Percentiles rank a stretch among this genome's conserved stretches.
These are phyloP conservation scores for Petrosia ficiformis DNA, from an alignment of 37 sponge, comb jelly and placozoan species.

Conservation along the genomic window DNA sequence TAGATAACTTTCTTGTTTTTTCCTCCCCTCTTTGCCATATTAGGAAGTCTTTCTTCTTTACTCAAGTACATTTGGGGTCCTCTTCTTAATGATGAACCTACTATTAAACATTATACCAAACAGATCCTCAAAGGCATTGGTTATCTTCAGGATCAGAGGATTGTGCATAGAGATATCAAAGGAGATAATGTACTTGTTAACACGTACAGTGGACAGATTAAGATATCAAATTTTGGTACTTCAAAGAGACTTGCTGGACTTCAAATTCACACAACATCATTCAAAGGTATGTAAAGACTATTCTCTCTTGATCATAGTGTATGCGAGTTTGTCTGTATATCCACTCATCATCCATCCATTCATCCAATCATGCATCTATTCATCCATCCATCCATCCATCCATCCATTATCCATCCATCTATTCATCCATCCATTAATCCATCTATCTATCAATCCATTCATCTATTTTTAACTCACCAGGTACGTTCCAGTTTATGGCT, in stretches of 20 bases:
- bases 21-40: not conserved
- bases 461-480: no score
- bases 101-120: slow-evolving; percentile 77
- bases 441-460: no score
- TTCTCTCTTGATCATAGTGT: not conserved
- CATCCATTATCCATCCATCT: no score
- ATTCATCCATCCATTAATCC: no score
- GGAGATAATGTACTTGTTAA: slow-evolving; percentile 94
- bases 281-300: slow-evolving; percentile 53
- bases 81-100: slow-evolving; percentile 66
- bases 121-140: slow-evolving; percentile 81
- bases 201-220: slow-evolving; percentile 81
- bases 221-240: slow-evolving; percentile 92
- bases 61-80: slow-evolving; percentile 81
- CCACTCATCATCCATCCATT: no score
- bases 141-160: slow-evolving; percentile 76
- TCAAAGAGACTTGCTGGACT: slow-evolving; percentile 82
- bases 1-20: not conserved
- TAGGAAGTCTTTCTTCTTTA: slow-evolving; percentile 79
- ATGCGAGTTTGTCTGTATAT: not conserved
- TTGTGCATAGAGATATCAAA: slow-evolving; percentile 87
- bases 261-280: slow-evolving; percentile 61
- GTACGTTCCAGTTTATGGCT: slow-evolving; percentile 95
- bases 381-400: no score
- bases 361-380: no score